A percentile compares a stretch with the other conserved stretches of the same genome.
Evolutionary conservation across 2,888 invertebrate species (phyloP).

Genomic region (Cosmopolites sordidus): DNA sequence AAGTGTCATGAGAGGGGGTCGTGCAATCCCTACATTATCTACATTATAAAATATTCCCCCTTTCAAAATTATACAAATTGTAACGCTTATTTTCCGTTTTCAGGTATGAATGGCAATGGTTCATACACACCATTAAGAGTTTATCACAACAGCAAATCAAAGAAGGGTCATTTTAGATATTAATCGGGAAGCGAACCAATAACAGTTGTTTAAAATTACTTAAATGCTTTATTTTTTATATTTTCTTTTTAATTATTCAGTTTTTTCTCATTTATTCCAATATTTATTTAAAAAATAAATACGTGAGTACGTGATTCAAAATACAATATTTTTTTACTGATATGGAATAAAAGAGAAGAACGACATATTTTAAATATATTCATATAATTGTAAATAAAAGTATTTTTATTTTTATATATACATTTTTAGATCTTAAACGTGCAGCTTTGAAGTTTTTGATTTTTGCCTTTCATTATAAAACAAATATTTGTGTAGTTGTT

Average conservation of each 20-base stretch:
- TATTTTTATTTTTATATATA: not conserved
- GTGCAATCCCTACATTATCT: no score
- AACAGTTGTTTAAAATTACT: not conserved
- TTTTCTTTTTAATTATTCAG: not conserved
- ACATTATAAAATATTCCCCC: no score
- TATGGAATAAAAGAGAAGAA: no score
- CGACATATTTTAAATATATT: not conserved
- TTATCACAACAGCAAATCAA: slow-evolving; percentile 75
- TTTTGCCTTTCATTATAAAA: no score
- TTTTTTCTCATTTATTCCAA: not conserved
- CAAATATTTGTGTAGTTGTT: no score
- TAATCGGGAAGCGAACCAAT: slow-evolving; percentile 50
- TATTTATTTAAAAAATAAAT: not conserved
- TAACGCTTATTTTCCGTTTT: no score
- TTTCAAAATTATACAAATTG: no score
- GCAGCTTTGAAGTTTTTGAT: no score
- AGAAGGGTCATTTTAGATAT: slow-evolving; percentile 79
- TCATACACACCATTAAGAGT: slow-evolving; percentile 75
- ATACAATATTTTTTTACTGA: no score
- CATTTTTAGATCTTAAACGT: not conserved
- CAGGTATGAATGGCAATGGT: slow-evolving; percentile 63
- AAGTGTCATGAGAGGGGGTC: no score
- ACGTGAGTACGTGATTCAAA: no score
- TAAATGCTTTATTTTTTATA: not conserved
- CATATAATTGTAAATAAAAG: not conserved